These are phyloP conservation scores for Drosophila merina DNA, from an alignment of 2,888 invertebrate species.

Conservation along the genomic window DNA sequence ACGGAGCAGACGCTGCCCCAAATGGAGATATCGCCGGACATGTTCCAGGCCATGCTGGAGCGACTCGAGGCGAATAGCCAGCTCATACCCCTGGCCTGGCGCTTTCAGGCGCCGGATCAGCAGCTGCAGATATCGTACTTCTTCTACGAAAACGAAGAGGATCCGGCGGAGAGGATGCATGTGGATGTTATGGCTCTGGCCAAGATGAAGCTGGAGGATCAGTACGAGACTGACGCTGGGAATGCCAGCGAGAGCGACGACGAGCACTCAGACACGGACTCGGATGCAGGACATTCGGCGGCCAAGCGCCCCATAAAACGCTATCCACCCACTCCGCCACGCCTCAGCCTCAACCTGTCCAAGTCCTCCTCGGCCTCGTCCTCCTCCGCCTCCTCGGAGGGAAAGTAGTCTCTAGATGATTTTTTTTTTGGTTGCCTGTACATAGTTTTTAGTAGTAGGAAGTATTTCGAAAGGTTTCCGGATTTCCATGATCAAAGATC, in stretches of 20 bases:
- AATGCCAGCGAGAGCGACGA: slow-evolving; percentile 59
- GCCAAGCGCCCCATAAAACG: slow-evolving; percentile 17
- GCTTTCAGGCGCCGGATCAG: slow-evolving; percentile 66
- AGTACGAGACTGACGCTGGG: slow-evolving; percentile 62
- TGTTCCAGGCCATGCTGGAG: slow-evolving; percentile 66
- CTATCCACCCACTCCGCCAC: slow-evolving; percentile 18
- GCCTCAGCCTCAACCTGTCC: slow-evolving; percentile 1
- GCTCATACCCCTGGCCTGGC: slow-evolving; percentile 70
- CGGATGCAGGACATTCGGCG: background rate
- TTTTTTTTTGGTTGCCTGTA: slow-evolving; percentile 1
- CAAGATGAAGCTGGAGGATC: slow-evolving; percentile 1
- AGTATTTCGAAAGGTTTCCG: background rate
- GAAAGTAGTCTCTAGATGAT: slow-evolving; percentile 10
- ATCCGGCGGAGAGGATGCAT: slow-evolving; percentile 1
- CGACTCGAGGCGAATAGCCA: slow-evolving; percentile 69
- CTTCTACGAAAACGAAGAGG: slow-evolving; percentile 67
- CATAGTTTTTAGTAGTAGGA: background rate
- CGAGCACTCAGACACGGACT: slow-evolving; percentile 56
- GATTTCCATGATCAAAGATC: background rate
- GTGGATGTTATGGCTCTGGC: background rate
- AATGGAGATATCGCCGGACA: slow-evolving; percentile 74
- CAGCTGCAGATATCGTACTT: slow-evolving; percentile 77
- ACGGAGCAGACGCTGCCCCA: slow-evolving; percentile 70
- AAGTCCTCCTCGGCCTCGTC: slow-evolving; percentile 15
- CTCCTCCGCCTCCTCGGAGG: slow-evolving; percentile 23